Evolutionary conservation across 2,797 vertebrate species (phyloP), one percentile per base, ranked within the genome.

Genomic region (Smutsia temminckii): DNA sequence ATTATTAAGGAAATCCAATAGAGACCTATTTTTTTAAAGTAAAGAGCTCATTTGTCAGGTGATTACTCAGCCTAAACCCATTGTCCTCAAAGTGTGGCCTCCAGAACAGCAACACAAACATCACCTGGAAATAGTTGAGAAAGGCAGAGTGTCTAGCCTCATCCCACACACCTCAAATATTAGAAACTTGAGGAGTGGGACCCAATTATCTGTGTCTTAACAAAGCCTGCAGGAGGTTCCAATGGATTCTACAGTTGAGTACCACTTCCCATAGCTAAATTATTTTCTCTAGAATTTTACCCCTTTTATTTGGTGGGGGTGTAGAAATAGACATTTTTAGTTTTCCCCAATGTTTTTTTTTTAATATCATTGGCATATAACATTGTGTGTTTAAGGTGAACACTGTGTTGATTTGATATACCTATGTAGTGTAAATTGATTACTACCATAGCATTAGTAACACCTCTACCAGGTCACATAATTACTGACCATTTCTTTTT

Each of bases 241-340:
- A 69, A 40, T 81, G 6, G 11, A 29, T 92, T 3, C 32, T 64
- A 42, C 55, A 32, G 8, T 89, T 79, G 68, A 92, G 72, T 92
- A 51, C 20, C 1, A 16, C 16, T 92, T 25, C 40, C 49, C 13
- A 68, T 66, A 16, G 42, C n/a, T 32, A 42, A 81, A 21, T 59
- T 21, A 18, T 90, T 93, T 96, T 90, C 59, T 96, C 49, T 78
- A 46, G 29, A 66, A 90, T 69, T 85, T 96, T 72, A 42, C 21
- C 20, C 7, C 2, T 49, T 61, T 77, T 88, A 46, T 46, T 46
- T 46, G 10, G 29, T 40, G 23, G 27, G 37, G 5, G 8, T 89
- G 75, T 37, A 93, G 57, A 89, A 83, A 88, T 34, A 63, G 20
- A 51, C 51, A 27, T 63, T 59, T 46, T 21, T 3, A 34, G 51